Evolutionary conservation across 2,113 vertebrate species (phyloP).

Genomic region (Centropristis striata): DNA sequence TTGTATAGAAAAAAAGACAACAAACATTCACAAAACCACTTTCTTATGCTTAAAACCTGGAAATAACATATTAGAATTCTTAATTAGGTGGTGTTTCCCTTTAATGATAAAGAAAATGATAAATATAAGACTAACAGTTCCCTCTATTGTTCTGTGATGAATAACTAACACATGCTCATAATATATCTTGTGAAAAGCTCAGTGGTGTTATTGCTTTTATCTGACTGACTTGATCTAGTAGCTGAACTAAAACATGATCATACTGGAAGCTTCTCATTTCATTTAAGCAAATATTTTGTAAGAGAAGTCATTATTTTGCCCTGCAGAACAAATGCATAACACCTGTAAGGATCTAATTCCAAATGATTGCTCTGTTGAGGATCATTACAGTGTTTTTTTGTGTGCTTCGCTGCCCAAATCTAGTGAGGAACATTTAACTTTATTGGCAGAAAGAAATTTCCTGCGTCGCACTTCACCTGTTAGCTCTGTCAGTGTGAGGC

Average conservation of each 20-base stretch:
- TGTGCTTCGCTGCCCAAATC: neutral
- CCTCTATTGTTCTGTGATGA: too few species aligned
- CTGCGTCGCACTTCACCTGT: constrained; percentile 26
- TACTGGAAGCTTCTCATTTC: neutral
- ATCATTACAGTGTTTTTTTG: neutral
- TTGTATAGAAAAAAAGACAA: too few species aligned
- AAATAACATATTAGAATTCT: too few species aligned
- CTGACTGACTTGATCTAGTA: neutral
- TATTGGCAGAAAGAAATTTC: constrained; percentile 31
- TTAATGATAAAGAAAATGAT: too few species aligned
- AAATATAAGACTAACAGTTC: too few species aligned
- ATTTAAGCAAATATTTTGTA: neutral
- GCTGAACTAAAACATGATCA: neutral
- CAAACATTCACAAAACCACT: too few species aligned
- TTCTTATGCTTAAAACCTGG: too few species aligned
- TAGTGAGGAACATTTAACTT: constrained; percentile 39
- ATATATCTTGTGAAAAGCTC: neutral
- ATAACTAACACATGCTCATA: too few species aligned
- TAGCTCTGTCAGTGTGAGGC: constrained; percentile 15
- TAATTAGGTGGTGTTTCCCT: too few species aligned
- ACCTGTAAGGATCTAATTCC: constrained; percentile 14
- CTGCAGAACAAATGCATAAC: constrained; percentile 4
- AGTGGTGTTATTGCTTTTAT: neutral
- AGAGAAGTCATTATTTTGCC: too few species aligned
- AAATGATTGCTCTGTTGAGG: neutral